These are phyloP conservation scores for Epinotia brunnichana DNA, from an alignment of 2,888 invertebrate species.

Conservation along the genomic window DNA sequence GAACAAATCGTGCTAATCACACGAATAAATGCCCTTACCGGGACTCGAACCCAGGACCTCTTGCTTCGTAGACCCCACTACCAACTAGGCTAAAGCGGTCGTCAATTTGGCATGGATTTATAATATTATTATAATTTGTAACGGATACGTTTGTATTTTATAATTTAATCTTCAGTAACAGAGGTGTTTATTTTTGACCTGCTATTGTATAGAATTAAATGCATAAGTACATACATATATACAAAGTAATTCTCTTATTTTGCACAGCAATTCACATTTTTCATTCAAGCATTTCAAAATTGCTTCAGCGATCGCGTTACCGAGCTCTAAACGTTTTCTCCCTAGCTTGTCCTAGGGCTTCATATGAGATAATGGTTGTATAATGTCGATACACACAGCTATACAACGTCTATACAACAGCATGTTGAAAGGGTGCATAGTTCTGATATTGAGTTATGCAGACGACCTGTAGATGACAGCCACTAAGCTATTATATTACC, in stretches of 20 bases:
- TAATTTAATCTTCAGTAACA: too few relatives aligned
- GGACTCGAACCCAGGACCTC: too few relatives aligned
- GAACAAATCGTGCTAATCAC: too few relatives aligned
- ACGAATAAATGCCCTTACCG: too few relatives aligned
- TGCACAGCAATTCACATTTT: constrained; percentile 20
- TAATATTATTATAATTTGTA: too few relatives aligned
- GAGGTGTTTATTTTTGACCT: too few relatives aligned
- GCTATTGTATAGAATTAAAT: too few relatives aligned
- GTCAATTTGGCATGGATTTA: too few relatives aligned
- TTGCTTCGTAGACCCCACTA: too few relatives aligned
- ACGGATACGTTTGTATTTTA: too few relatives aligned
- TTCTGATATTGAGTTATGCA: constrained; percentile 81
- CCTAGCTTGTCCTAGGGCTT: constrained; percentile 46
- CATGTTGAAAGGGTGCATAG: constrained; percentile 66
- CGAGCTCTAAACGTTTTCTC: constrained; percentile 6
- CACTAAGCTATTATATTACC: constrained; percentile 57
- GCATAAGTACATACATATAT: too few relatives aligned
- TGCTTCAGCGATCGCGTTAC: constrained; percentile 12
- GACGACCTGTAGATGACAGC: constrained; percentile 60
- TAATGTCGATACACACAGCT: constrained; percentile 36
- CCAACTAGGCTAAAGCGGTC: too few relatives aligned
- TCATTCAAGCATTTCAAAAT: constrained; percentile 24
- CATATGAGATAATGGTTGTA: constrained; percentile 52
- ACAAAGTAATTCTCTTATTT: neutral
- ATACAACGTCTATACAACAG: constrained; percentile 49